Base-by-base conservation (phyloP, 2,888 invertebrate genomes). In the Leptopterna dolabrata region DNA sequence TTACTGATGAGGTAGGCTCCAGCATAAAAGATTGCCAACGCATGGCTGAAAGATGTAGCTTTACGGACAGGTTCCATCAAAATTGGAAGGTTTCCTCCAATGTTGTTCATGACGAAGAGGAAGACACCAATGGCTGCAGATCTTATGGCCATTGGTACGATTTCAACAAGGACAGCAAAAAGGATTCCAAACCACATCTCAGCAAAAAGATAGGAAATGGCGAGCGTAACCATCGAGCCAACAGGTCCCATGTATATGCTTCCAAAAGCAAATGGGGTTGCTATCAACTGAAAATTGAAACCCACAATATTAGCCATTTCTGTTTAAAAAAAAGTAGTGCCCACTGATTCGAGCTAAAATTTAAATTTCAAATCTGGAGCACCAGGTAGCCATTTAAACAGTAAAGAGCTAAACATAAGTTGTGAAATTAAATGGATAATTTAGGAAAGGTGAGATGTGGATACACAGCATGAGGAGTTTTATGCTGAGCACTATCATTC, bases 131-230 rank as follows among this genome's bases (percentile, higher is more conserved):
- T 95, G 0, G 96, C 96, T 55, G 97, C 96, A 4, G 97, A 97
- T 76, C 97, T 94, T 16, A 97, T 94, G 7, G 95, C 94, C 76
- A 96, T 91, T 0, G 97, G 97, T 0, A 97, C 97, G 89, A 97
- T 96, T 92, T 97, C 97, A 0, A 97, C 97, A 1, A 97, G 93
- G 91, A 97, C 96, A 2, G 97, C 97, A 92, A 97, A 97, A 3
- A 97, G 95, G 89, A 97, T 97, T 80, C 97, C 97, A 92, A 97
- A 97, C 97, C 97, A 97, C 97, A 97, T 97, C 93, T 97, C 97
- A 90, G 97, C 97, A 96, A 97, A 97, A 92, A 97, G 96, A 91
- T 97, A 97, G 0, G 97, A 97, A 88, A 96, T 93, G n/a, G 96
- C 96, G 1, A 97, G 94, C 0, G 96, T 96, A 89, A 97, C 95